Percentiles rank a stretch among this genome's conserved stretches.
phyloP scores from a whole-genome alignment of 2,888 invertebrate species.

The Lumbricus terrestris region DNA sequence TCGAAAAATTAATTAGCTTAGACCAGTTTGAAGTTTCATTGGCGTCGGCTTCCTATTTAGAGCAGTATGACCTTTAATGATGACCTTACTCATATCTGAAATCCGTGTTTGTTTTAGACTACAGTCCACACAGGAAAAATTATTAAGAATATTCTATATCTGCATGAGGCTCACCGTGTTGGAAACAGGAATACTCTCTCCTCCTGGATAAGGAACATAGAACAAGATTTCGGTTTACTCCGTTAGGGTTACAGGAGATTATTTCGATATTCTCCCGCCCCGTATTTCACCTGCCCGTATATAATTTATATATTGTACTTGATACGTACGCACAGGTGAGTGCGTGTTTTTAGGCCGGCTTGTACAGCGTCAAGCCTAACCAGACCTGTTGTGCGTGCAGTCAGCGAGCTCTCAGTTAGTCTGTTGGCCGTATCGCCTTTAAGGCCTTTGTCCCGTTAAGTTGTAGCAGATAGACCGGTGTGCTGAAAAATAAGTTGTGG shows the following conservation, averaged over 20 bases:
- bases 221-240: too few relatives aligned
- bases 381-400: background rate
- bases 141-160: fast-evolving
- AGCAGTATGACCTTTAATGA: background rate
- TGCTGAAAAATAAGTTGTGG: background rate
- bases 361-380: background rate
- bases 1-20: too few relatives aligned
- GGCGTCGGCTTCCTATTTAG: too few relatives aligned
- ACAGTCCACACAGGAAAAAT: background rate
- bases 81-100: background rate
- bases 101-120: background rate
- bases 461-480: background rate
- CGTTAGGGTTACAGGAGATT: too few relatives aligned
- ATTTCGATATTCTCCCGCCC: background rate
- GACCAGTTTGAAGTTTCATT: too few relatives aligned
- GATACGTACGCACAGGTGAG: background rate
- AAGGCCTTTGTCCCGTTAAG: background rate
- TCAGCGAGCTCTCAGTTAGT: background rate
- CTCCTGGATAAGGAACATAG: background rate
- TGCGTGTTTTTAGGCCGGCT: background rate
- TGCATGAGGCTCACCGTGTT: background rate
- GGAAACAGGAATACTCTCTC: background rate
- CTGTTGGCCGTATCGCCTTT: background rate
- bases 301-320: background rate
- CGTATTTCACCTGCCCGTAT: background rate